These are phyloP conservation scores for Hydroisotoma schaefferi DNA, from an alignment of 2,888 invertebrate species.

Conservation along the genomic window DNA sequence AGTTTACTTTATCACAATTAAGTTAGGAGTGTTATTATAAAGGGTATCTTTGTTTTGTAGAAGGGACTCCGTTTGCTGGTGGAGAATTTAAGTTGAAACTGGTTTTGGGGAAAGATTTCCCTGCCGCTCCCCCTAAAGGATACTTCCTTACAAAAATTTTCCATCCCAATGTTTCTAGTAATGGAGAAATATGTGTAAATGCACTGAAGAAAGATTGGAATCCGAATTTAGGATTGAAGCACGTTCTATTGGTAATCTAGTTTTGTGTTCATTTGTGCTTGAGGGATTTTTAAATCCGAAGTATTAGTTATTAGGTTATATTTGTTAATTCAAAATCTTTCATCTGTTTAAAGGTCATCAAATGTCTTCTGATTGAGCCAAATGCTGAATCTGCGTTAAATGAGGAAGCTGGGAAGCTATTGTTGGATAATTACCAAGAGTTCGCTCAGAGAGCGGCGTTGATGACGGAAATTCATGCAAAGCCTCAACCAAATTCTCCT, in stretches of 20 bases:
- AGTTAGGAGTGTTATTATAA: background rate
- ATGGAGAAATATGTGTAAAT: conserved; percentile 95
- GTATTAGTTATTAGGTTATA: too few relatives aligned
- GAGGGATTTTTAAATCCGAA: too few relatives aligned
- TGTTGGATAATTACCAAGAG: conserved; percentile 87
- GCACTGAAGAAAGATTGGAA: conserved; percentile 96
- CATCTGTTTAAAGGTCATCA: conserved; percentile 67
- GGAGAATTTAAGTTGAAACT: conserved; percentile 87
- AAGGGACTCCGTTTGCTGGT: conserved; percentile 86
- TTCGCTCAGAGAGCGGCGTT: conserved; percentile 83
- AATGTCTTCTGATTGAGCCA: conserved; percentile 93
- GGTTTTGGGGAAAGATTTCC: conserved; percentile 87
- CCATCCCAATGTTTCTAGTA: conserved; percentile 90
- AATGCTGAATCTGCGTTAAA: conserved; percentile 96
- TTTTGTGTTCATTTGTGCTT: background rate
- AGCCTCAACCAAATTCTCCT: conserved; percentile 41
- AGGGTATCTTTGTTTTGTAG: too few relatives aligned
- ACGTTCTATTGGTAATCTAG: conserved; percentile 73
- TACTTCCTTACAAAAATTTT: conserved; percentile 91
- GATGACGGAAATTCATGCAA: conserved; percentile 87
- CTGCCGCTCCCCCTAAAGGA: conserved; percentile 85
- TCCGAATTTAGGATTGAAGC: conserved; percentile 89
- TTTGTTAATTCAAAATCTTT: conserved; percentile 12
- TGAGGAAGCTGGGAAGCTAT: conserved; percentile 91
- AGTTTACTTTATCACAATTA: background rate